Evolutionary conservation across 23 tunicate species (phyloP).

Genomic region (Halocynthia aurantium): DNA sequence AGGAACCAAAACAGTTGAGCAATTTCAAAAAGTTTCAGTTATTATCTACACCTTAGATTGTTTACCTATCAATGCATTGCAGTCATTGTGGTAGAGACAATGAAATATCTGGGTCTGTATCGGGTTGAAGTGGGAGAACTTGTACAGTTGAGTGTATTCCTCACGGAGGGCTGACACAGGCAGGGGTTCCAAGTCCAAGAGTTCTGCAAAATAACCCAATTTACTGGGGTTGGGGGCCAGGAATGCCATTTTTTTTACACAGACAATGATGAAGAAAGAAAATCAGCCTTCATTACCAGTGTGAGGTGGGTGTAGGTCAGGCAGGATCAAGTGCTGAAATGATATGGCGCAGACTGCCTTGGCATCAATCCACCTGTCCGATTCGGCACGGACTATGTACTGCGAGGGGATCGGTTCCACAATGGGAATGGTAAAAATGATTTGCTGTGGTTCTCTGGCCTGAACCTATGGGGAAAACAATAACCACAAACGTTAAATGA

Average conservation of each 20-base stretch:
- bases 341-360: slow-evolving; percentile 83
- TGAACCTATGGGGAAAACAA: slow-evolving; percentile 57
- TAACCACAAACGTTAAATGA: background rate
- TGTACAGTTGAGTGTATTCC: slow-evolving; percentile 61
- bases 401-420: slow-evolving; percentile 88
- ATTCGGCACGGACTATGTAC: slow-evolving; percentile 85
- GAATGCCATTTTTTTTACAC: background rate
- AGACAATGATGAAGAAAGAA: background rate
- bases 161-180: slow-evolving; percentile 78
- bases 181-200: slow-evolving; percentile 90
- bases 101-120: slow-evolving; percentile 98
- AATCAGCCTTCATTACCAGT: slow-evolving; percentile 49
- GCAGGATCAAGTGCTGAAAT: slow-evolving; percentile 80
- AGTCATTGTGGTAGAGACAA: slow-evolving; percentile 84
- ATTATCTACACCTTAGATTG: background rate
- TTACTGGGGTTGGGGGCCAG: background rate
- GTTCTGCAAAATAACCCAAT: slow-evolving; percentile 39
- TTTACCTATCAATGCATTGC: slow-evolving; percentile 79
- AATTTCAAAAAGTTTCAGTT: too few relatives aligned
- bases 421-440: slow-evolving; percentile 91
- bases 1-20: too few relatives aligned
- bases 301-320: slow-evolving; percentile 97
- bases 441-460: slow-evolving; percentile 42
- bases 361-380: slow-evolving; percentile 96
- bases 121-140: slow-evolving; percentile 99